Evolutionary conservation across 2,113 vertebrate genomes (phyloP), one percentile per base, ranked within the genome.

Genomic region (Clarias macrocephalus): DNA sequence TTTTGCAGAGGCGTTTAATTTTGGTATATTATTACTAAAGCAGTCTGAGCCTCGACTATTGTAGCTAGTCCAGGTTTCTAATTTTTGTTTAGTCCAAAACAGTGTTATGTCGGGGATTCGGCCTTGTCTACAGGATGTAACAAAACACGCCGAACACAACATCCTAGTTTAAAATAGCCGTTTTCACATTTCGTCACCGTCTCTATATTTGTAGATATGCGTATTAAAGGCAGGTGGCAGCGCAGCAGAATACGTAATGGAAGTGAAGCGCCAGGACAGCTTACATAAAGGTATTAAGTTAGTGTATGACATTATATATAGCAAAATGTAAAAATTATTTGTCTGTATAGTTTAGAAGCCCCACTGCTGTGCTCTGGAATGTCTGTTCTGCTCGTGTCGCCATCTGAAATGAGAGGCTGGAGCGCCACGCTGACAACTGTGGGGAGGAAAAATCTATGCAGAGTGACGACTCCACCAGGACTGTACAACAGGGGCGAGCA

Each of bases 361-460:
- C 90, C 89, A 82, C 90, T 90, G 86, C 90, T 88, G 88, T 12
- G 72, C 84, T 73, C 70, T 90, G 66, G 89, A 88, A 93, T 90
- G 86, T 91, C 91, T 91, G 91, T 88, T 89, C 91, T 90, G 83
- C 90, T 84, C 89, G 89, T 83, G 88, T 93, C 92, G 91, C 94
- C 88, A 93, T 91, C 93, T 93, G 89, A 92, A 90, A 92, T 92
- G 92, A 92, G 90, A 88, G 91, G 92, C 88, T 89, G 82, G 42
- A 72, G 86, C 77, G 92, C 91, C 92, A 90, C 91, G 88, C 89
- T 84, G 89, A 90, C 88, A 42, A 89, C 88, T 91, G 92, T 88
- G 85, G 90, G 65, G 82, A 68, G 77, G 86, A 77, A 89, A 89
- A 91, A 91, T 86, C 68, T 90, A 91, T 85, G 82, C 93, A 77